Conservation (phyloP, 2,888 invertebrate genomes). For the Neoitamus cyanurus region DNA sequence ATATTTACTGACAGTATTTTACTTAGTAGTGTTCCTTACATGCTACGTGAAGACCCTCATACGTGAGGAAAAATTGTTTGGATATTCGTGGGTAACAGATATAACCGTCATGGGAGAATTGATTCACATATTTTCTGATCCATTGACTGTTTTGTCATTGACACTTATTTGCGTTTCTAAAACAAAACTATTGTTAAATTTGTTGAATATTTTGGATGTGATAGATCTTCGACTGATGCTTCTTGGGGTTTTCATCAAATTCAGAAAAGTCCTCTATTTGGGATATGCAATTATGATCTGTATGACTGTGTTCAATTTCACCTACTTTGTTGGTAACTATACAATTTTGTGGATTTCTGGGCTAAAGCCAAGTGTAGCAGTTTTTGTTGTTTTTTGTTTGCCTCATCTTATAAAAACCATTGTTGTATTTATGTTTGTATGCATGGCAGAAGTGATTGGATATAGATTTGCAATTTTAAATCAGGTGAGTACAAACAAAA, state of each 20-base stretch:
- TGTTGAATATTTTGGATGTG: background rate
- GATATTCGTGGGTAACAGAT: conserved; percentile 62
- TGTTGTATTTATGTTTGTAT: conserved; percentile 63
- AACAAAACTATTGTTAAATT: background rate
- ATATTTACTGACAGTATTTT: background rate
- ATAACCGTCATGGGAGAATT: conserved; percentile 62
- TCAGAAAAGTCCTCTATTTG: conserved; percentile 59
- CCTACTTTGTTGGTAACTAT: conserved; percentile 62
- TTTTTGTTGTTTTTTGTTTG: conserved; percentile 62
- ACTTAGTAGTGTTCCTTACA: background rate
- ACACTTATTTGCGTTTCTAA: background rate
- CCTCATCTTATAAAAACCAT: conserved; percentile 63
- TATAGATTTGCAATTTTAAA: conserved; percentile 62
- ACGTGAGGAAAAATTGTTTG: conserved; percentile 57
- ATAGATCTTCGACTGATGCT: background rate
- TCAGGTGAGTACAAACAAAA: conserved; percentile 56
- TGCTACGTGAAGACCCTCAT: background rate
- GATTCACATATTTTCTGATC: conserved; percentile 56
- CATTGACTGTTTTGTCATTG: background rate
- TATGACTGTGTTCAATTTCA: conserved; percentile 61
- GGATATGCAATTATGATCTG: conserved; percentile 60
- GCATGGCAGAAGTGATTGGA: conserved; percentile 60
- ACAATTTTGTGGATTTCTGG: conserved; percentile 59
- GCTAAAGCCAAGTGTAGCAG: conserved; percentile 61
- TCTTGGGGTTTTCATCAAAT: conserved; percentile 61